A percentile compares a stretch with the other conserved stretches of the same genome.
Evolutionary conservation across 2,888 invertebrate species (phyloP).

Genomic region (Lepidochitona cinerea): DNA sequence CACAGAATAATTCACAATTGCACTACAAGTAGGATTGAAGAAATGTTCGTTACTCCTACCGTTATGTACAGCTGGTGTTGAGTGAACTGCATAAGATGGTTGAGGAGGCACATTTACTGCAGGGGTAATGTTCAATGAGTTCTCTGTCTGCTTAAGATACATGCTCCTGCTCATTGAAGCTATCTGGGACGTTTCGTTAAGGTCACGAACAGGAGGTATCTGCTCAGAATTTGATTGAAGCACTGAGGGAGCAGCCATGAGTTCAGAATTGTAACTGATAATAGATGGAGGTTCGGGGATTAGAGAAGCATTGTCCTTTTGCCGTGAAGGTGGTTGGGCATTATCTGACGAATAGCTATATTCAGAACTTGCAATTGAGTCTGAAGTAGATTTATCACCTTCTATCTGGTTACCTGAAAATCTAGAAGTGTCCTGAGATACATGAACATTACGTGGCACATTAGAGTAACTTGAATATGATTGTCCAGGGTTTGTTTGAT

Average conservation of each 20-base stretch:
- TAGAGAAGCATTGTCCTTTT: background rate
- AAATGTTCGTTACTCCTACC: background rate
- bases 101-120: background rate
- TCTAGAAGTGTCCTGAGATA: background rate
- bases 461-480: background rate
- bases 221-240: too few relatives aligned
- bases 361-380: background rate
- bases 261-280: background rate
- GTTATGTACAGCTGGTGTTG: background rate
- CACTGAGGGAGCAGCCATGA: too few relatives aligned
- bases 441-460: background rate
- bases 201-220: too few relatives aligned
- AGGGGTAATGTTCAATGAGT: background rate
- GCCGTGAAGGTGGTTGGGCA: background rate
- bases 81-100: background rate
- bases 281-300: background rate
- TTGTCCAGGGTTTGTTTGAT: background rate
- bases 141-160: too few relatives aligned
- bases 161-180: too few relatives aligned
- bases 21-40: background rate
- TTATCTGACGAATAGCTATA: background rate
- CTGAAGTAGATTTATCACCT: background rate
- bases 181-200: too few relatives aligned
- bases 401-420: too few relatives aligned
- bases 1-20: background rate